Base-by-base conservation (phyloP, 2,797 vertebrate genomes). In the Tragopan temminckii region DNA sequence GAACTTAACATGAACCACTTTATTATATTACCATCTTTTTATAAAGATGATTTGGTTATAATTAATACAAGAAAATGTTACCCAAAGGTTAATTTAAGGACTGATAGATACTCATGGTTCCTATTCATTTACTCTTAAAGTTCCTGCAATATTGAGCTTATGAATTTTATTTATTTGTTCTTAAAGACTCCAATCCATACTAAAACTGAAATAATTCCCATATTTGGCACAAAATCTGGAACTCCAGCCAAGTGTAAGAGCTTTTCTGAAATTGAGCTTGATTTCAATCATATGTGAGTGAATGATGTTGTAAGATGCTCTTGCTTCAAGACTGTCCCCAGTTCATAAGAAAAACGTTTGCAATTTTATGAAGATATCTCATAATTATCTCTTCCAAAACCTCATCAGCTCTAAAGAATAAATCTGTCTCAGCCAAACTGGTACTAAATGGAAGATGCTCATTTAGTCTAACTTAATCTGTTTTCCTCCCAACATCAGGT, bases 201-300 rank as follows among this genome's bases (percentile, higher is more conserved):
- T 50, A 88, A 93, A 90, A 89, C 13, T 64, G 24, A 86, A 89
- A 85, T 40, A 45, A 40, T 86, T 91, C 45, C 33, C 4, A 14
- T 72, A 77, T 74, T 78, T 83, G 80, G 57, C 59, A 90, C 10
- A 90, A 85, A 95, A 91, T 15, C 23, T 45, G 25, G 31, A 91
- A 66, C 18, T 63, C 24, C 68, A 80, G 35, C 45, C 82, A 90
- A 88, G 64, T 27, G 4, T 48, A 90, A 92, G 35, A 75, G 18
- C 5, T 74, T 88, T 84, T 89, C 72, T 86, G 88, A 68, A 90
- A 57, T 25, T 31, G 16, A 94, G 43, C 50, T 79, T 81, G 63
- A 95, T 95, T 90, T 96, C 84, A 95, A 86, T 91, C 89, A 90
- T 21, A 90, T 80, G 89, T 48, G 89, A 85, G 48, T 76, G 57